Evolutionary conservation across 2,797 vertebrate genomes (phyloP).

Genomic region (Notamacropus eugenii): DNA sequence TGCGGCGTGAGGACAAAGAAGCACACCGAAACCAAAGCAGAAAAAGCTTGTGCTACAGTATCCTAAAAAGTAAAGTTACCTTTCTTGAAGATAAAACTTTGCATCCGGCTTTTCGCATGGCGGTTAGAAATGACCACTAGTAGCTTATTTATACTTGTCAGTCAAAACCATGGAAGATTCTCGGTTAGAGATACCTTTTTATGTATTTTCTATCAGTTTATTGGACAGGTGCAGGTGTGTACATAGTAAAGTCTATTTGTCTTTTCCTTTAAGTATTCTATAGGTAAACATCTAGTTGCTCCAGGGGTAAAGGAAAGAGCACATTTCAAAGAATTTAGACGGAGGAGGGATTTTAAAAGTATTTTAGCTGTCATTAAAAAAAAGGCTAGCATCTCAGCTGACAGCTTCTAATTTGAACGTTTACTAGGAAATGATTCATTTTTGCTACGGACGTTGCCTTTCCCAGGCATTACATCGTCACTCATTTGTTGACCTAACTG

Average conservation of each 20-base stretch:
- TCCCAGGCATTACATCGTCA: not conserved
- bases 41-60: not conserved
- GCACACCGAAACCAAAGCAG: not conserved
- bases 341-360: not conserved
- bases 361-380: not conserved
- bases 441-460: not conserved
- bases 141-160: not conserved
- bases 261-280: not conserved
- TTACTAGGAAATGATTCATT: slow-evolving; percentile 13
- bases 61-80: not conserved
- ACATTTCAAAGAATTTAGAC: not conserved
- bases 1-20: not conserved
- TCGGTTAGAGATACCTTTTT: not conserved
- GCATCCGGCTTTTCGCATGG: not conserved
- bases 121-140: not conserved
- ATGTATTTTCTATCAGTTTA: not conserved
- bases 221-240: not conserved
- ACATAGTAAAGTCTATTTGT: not conserved
- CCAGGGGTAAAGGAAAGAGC: not conserved
- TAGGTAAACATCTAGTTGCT: not conserved
- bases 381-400: not conserved
- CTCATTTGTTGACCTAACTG: not conserved
- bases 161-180: slow-evolving; percentile 5
- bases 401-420: slow-evolving; percentile 3
- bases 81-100: not conserved